These are phyloP conservation scores for Steinernema scapterisci DNA, from an alignment of 2,888 invertebrate genomes.

Conservation along the genomic window DNA sequence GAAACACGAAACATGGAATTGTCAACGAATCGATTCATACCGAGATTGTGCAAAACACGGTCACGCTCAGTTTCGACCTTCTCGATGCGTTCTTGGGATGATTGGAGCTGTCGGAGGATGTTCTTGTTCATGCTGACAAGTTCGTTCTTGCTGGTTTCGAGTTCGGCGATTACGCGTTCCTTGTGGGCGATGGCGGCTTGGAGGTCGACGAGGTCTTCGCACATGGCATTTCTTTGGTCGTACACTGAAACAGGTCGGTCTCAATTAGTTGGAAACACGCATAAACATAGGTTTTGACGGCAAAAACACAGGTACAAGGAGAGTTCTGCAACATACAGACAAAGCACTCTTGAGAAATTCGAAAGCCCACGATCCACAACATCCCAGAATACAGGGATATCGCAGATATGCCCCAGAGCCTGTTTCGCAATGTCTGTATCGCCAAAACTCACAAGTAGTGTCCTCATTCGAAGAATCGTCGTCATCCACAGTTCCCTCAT, in stretches of 20 bases:
- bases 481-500: constrained; percentile 33
- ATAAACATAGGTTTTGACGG: no score
- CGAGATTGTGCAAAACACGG: constrained; percentile 44
- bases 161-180: constrained; percentile 87
- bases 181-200: constrained; percentile 93
- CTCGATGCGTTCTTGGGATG: constrained; percentile 39
- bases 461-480: constrained; percentile 16
- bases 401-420: no score
- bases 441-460: neutral
- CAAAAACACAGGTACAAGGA: no score
- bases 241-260: neutral
- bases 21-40: constrained; percentile 19
- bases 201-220: constrained; percentile 83
- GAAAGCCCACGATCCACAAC: no score
- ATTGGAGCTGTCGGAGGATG: neutral
- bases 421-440: constrained; percentile 25
- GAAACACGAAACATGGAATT: no score
- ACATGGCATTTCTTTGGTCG: constrained; percentile 40
- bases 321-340: no score
- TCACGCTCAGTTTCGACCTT: constrained; percentile 59
- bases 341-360: no score
- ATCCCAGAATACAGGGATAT: no score
- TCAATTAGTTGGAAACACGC: no score
- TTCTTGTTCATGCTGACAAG: constrained; percentile 12
- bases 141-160: constrained; percentile 73